Evolutionary conservation across 2,113 vertebrate genomes (phyloP).

Genomic region (Corvus cornix): DNA sequence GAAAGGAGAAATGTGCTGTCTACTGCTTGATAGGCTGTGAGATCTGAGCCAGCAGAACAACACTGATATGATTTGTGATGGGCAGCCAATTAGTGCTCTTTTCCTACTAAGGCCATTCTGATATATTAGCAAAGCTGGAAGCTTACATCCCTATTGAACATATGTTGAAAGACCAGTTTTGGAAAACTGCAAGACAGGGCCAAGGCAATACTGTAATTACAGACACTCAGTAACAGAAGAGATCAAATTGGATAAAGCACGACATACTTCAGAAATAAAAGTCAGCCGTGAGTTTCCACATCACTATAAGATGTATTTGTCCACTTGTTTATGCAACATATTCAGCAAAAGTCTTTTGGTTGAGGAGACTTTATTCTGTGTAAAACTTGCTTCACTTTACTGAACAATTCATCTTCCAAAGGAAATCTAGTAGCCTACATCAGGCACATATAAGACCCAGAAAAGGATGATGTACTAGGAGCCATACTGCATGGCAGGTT

Average conservation of each 20-base stretch:
- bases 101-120: background rate
- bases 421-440: background rate
- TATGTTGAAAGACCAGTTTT: background rate
- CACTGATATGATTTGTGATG: background rate
- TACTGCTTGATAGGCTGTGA: background rate
- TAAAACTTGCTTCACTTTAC: background rate
- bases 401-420: background rate
- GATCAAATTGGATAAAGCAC: background rate
- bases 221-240: background rate
- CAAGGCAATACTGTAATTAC: background rate
- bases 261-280: background rate
- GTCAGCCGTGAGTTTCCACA: background rate
- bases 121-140: background rate
- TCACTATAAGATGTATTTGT: background rate
- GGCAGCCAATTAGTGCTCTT: background rate
- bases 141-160: background rate
- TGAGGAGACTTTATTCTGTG: rapidly evolving
- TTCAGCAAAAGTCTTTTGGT: background rate
- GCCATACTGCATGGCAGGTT: background rate
- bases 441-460: background rate
- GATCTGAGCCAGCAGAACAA: background rate
- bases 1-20: background rate
- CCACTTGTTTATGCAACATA: background rate
- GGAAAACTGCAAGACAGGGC: background rate
- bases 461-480: background rate